Percentiles rank a stretch among this genome's conserved stretches.
phyloP scores from a whole-genome alignment of 2,888 invertebrate species.

The Sinhomidia bicolor region DNA sequence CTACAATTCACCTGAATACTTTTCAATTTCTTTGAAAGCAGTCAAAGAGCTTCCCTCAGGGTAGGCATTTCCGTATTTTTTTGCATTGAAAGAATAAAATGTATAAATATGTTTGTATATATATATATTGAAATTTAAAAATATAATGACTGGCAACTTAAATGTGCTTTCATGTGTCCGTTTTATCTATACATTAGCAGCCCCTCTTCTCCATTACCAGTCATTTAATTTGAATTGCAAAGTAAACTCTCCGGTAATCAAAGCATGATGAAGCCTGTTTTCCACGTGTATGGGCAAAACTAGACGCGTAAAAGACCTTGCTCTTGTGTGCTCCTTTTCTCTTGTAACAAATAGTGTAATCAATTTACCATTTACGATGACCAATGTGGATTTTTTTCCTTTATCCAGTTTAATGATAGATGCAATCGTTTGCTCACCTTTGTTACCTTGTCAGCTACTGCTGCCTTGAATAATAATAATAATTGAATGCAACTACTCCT shows the following conservation, averaged over 20 bases:
- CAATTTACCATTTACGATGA: too few species aligned
- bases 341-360: not conserved
- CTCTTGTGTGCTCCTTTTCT: not conserved
- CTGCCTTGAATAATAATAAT: too few species aligned
- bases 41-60: not conserved
- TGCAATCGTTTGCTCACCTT: too few species aligned
- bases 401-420: too few species aligned
- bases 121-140: not conserved
- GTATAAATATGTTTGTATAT: not conserved
- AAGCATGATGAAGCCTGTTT: not conserved
- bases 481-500: conserved; percentile 32
- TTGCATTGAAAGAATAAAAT: not conserved
- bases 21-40: not conserved
- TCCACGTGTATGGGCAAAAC: not conserved
- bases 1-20: not conserved
- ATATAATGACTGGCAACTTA: conserved; percentile 16
- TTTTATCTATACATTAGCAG: not conserved
- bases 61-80: not conserved
- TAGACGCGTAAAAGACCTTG: not conserved
- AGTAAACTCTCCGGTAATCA: conserved; percentile 30
- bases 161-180: not conserved
- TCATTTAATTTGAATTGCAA: conserved; percentile 45
- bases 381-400: too few species aligned
- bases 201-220: conserved; percentile 24
- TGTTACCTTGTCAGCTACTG: too few species aligned